Percentiles rank a stretch among this genome's conserved stretches.
Conservation (phyloP, 2,113 vertebrate species). For the Thymallus thymallus region DNA sequence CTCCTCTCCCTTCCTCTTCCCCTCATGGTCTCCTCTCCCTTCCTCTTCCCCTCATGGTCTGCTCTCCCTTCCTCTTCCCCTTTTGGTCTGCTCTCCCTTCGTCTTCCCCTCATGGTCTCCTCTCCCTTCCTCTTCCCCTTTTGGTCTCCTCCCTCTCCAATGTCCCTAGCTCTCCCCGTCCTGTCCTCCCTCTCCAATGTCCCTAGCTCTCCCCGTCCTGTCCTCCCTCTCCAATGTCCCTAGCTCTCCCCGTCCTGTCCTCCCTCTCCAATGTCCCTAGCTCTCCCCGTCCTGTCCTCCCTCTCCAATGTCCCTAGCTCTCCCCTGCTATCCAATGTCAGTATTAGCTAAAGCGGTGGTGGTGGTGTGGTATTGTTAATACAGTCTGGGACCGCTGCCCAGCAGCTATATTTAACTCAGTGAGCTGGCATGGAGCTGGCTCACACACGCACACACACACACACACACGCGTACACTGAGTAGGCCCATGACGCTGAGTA, state of each 20-base stretch:
- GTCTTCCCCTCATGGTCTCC: too few species aligned
- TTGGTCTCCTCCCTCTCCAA: too few species aligned
- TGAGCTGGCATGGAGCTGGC: slow-evolving; percentile 48
- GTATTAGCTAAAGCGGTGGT: slow-evolving; percentile 50
- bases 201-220: too few species aligned
- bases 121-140: too few species aligned
- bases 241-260: not conserved
- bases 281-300: slow-evolving; percentile 1
- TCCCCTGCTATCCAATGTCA: slow-evolving; percentile 52
- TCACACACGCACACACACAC: slow-evolving; percentile 15
- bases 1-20: not conserved
- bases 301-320: slow-evolving; percentile 21
- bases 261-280: slow-evolving; percentile 12
- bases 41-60: too few species aligned
- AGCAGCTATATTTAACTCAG: slow-evolving; percentile 64
- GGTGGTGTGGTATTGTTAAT: slow-evolving; percentile 54
- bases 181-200: too few species aligned
- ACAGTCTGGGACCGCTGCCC: slow-evolving; percentile 57
- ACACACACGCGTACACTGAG: slow-evolving; percentile 21
- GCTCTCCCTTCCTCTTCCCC: too few species aligned
- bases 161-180: too few species aligned
- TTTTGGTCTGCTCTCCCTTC: too few species aligned
- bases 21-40: too few species aligned
- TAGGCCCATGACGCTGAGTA: slow-evolving; percentile 7
- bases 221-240: not conserved